phyloP scores from a whole-genome alignment of 1,140 invertebrate genomes.

The Pteromalus puparum region DNA sequence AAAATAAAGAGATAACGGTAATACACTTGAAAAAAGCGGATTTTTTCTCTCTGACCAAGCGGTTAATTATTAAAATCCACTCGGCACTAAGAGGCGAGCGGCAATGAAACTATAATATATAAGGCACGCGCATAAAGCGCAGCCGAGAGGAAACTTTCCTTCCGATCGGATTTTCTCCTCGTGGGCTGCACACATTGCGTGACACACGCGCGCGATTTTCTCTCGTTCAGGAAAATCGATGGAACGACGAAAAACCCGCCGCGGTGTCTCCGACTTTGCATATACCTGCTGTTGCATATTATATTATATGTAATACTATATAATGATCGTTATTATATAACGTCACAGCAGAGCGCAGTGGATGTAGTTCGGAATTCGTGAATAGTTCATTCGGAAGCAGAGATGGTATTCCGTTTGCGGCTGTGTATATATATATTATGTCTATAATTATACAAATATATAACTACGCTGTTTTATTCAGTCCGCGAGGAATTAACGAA shows the following conservation, averaged over 20 bases:
- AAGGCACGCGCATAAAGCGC: neutral
- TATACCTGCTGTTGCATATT: no score
- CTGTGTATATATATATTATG: no score
- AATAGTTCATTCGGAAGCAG: neutral
- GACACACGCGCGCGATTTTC: constrained; percentile 8
- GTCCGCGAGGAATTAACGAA: no score
- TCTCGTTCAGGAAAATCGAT: neutral
- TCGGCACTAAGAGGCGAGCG: neutral
- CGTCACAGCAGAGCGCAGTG: no score
- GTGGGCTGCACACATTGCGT: neutral
- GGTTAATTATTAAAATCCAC: constrained; percentile 4
- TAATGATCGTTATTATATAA: no score
- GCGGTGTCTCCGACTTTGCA: neutral
- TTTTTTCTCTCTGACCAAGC: no score
- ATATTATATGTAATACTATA: neutral
- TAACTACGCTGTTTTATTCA: no score
- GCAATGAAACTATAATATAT: no score
- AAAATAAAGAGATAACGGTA: neutral
- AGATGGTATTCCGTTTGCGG: neutral
- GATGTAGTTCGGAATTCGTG: neutral
- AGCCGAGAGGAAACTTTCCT: neutral
- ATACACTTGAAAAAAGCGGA: no score
- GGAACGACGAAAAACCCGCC: neutral
- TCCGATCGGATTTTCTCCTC: neutral
- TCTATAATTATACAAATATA: no score